Evolutionary conservation across 2,113 vertebrate species (phyloP).

Genomic region (Rhinolophus ferrumequinum): DNA sequence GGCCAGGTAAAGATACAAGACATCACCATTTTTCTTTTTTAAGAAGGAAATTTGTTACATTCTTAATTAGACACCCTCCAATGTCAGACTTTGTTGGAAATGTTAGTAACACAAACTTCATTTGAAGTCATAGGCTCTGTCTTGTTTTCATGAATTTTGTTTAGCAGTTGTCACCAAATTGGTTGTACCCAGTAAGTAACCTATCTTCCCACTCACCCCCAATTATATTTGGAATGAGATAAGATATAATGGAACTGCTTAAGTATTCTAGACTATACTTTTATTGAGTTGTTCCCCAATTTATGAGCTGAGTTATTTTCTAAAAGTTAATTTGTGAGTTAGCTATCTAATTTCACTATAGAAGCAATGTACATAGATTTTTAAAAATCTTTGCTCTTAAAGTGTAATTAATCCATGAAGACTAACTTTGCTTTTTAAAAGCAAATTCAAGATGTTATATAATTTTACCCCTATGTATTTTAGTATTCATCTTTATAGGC

Average conservation of each 20-base stretch:
- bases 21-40: neutral
- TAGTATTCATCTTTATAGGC: neutral
- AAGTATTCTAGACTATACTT: neutral
- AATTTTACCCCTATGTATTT: neutral
- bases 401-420: neutral
- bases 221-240: neutral
- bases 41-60: constrained; percentile 30
- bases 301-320: neutral
- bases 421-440: neutral
- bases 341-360: constrained; percentile 32
- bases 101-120: neutral
- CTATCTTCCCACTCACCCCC: neutral
- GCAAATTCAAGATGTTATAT: neutral
- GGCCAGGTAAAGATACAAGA: neutral
- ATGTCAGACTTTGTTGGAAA: constrained; percentile 35
- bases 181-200: neutral
- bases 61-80: neutral
- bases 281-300: neutral
- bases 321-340: constrained; percentile 36
- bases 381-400: neutral
- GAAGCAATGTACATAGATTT: neutral
- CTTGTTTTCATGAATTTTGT: constrained; percentile 23
- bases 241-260: neutral
- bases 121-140: neutral
- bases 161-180: neutral